These are phyloP conservation scores for Arvicola amphibius DNA, from an alignment of 2,797 vertebrate species.

Conservation along the genomic window DNA sequence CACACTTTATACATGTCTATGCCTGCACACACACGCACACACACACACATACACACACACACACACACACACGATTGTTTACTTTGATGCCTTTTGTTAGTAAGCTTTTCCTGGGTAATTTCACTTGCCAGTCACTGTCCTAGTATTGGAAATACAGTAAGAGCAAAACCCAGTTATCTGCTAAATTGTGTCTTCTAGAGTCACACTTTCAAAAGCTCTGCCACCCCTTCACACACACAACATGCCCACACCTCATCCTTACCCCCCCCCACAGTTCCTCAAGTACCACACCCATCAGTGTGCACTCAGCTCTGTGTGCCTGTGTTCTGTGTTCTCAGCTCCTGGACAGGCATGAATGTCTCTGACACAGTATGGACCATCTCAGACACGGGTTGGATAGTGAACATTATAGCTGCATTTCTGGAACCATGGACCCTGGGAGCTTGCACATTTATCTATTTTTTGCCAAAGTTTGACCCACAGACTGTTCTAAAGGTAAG, in stretches of 20 bases:
- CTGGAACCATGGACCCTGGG: constrained; percentile 90
- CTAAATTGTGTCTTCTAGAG: not conserved
- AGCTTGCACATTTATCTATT: constrained; percentile 88
- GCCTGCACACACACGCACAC: not conserved
- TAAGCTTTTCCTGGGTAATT: not conserved
- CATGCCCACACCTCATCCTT: not conserved
- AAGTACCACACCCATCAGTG: fast-evolving
- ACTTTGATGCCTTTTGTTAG: not conserved
- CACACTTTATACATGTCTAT: not conserved
- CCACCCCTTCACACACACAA: not conserved
- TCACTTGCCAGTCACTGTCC: not conserved
- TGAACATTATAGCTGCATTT: constrained; percentile 86
- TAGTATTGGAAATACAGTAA: not conserved
- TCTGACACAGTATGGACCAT: constrained; percentile 88
- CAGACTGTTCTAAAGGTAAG: constrained; percentile 87
- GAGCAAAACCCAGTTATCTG: not conserved
- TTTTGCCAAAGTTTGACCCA: constrained; percentile 86
- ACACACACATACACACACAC: not conserved
- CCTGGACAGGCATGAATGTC: constrained; percentile 86
- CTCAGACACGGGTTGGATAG: constrained; percentile 91
- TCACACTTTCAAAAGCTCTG: not conserved
- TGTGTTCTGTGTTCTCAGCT: constrained; percentile 56
- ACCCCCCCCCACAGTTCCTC: not conserved
- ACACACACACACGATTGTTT: not conserved
- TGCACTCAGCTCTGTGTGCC: not conserved